Conservation (phyloP, 1,140 invertebrate species). For the Ditylenchus dipsaci region DNA sequence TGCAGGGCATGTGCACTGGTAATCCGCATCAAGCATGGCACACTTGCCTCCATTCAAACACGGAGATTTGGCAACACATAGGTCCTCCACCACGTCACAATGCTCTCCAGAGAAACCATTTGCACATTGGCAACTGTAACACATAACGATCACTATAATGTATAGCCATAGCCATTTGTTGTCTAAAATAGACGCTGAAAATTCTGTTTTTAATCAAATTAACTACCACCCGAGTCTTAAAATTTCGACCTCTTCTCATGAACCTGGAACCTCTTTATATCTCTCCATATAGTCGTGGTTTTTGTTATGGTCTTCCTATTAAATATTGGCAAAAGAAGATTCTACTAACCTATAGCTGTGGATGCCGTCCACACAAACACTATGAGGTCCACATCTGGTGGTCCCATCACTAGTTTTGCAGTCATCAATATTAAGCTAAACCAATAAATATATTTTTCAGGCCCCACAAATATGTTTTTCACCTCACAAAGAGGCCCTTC, state of each 20-base stretch:
- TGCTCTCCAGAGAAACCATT: slow-evolving; percentile 23
- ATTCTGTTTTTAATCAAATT: slow-evolving; percentile 41
- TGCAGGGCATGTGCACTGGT: slow-evolving; percentile 3
- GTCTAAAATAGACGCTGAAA: too few relatives aligned
- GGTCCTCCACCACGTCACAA: slow-evolving; percentile 12
- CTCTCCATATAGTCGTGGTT: too few relatives aligned
- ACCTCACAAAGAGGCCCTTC: slow-evolving; percentile 45
- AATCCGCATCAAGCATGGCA: not conserved
- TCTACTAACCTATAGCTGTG: slow-evolving; percentile 13
- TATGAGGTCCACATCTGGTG: slow-evolving; percentile 36
- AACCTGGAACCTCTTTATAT: too few relatives aligned
- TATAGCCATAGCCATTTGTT: too few relatives aligned
- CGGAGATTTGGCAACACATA: slow-evolving; percentile 11
- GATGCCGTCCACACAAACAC: slow-evolving; percentile 51
- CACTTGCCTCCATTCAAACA: slow-evolving; percentile 29
- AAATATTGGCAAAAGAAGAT: slow-evolving; percentile 30
- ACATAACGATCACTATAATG: too few relatives aligned
- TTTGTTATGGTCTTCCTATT: not conserved
- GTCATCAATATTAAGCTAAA: slow-evolving; percentile 49
- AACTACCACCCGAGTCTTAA: too few relatives aligned
- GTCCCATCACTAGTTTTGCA: slow-evolving; percentile 23
- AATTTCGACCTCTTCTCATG: too few relatives aligned
- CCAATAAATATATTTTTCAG: not conserved
- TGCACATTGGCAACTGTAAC: slow-evolving; percentile 21
- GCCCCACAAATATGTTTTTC: not conserved